Evolutionary conservation across 1,140 invertebrate species (phyloP).

Genomic region (Penaeus indicus): DNA sequence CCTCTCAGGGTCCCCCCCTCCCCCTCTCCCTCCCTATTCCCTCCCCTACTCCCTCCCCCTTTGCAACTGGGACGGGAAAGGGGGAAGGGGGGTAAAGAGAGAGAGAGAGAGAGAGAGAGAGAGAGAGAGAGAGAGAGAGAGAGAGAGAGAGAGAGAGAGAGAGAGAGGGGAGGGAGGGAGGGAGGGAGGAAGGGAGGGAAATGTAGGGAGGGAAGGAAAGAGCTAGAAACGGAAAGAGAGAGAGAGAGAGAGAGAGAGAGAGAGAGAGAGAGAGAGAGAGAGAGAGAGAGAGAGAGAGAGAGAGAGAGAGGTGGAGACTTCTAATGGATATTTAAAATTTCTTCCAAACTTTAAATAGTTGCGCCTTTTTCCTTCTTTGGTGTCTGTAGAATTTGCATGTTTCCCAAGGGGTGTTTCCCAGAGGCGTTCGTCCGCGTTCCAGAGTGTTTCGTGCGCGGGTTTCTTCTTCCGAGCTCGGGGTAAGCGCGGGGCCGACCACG

Average conservation of each 20-base stretch:
- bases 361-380: slow-evolving; percentile 12
- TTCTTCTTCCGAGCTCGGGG: no score
- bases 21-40: neutral
- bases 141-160: no score
- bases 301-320: neutral
- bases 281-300: neutral
- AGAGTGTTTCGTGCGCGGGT: no score
- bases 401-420: no score
- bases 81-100: no score
- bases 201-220: no score
- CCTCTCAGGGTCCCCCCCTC: neutral
- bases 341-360: slow-evolving; percentile 26
- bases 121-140: neutral
- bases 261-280: no score
- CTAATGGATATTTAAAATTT: slow-evolving; percentile 29
- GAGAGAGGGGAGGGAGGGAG: neutral
- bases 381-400: neutral
- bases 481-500: no score
- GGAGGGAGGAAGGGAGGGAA: no score
- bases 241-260: no score
- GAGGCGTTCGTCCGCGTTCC: no score
- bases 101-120: neutral
- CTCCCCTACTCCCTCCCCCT: neutral
- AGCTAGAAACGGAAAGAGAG: neutral
- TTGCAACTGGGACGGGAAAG: no score